A percentile compares a stretch with the other conserved stretches of the same genome.
phyloP scores from a whole-genome alignment of 2,888 invertebrate species.

The Eupithecia centaureata region DNA sequence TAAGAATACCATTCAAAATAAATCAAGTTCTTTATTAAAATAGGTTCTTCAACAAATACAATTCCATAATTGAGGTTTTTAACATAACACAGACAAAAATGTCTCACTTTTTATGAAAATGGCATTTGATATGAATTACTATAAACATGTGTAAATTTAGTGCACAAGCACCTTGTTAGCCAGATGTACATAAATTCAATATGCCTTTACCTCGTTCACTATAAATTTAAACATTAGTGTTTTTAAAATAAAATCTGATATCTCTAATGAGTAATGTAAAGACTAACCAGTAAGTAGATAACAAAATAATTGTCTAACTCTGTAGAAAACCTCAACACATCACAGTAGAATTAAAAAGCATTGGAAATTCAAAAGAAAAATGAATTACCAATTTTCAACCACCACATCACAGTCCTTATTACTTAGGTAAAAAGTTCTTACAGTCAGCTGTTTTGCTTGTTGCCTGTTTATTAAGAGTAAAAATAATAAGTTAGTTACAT shows the following conservation, averaged over 20 bases:
- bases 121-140: background rate
- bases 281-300: background rate
- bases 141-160: background rate
- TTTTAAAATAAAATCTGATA: background rate
- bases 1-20: conserved; percentile 50
- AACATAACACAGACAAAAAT: conserved; percentile 15
- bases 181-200: background rate
- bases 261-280: background rate
- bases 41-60: conserved; percentile 58
- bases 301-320: background rate
- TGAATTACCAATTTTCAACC: background rate
- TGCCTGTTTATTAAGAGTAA: background rate
- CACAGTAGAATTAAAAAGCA: background rate
- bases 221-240: background rate
- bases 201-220: background rate
- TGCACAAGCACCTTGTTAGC: background rate
- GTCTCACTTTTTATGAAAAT: conserved; percentile 9
- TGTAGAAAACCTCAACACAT: background rate
- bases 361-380: background rate
- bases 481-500: conserved; percentile 1
- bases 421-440: background rate
- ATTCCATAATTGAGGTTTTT: conserved; percentile 55
- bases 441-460: background rate
- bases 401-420: background rate
- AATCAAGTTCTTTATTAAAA: conserved; percentile 54